A percentile compares a stretch with the other conserved stretches of the same genome.
phyloP scores from a whole-genome alignment of 2,113 vertebrate genomes.

The Carassius auratus region DNA sequence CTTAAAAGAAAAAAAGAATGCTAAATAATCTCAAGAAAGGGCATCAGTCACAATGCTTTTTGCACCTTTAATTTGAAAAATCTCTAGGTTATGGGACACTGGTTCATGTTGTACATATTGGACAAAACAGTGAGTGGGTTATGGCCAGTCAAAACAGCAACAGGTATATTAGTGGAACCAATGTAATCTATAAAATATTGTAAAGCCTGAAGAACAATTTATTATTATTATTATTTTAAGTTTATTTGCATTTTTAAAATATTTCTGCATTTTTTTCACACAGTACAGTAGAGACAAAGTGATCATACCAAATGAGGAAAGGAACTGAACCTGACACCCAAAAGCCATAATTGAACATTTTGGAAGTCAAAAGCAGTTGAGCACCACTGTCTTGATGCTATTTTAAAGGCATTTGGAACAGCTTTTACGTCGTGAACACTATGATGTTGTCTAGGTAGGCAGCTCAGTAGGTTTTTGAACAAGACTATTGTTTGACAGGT shows the following conservation, averaged over 20 bases:
- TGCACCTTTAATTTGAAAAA: too few species aligned
- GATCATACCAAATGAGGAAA: neutral
- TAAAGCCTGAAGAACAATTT: too few species aligned
- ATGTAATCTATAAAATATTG: too few species aligned
- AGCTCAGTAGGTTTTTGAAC: constrained; percentile 34
- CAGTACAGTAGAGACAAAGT: neutral
- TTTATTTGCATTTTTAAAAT: neutral
- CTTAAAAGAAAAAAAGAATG: too few species aligned
- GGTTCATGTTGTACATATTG: too few species aligned
- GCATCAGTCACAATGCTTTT: too few species aligned
- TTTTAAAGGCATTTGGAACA: neutral
- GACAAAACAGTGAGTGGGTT: too few species aligned
- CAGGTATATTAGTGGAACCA: too few species aligned
- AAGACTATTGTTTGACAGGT: constrained; percentile 58
- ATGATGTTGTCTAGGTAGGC: constrained; percentile 19
- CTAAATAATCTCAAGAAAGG: too few species aligned
- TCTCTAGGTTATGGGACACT: too few species aligned
- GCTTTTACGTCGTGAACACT: neutral
- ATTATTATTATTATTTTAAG: neutral
- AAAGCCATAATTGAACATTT: neutral
- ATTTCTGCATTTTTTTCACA: neutral
- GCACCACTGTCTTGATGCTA: neutral
- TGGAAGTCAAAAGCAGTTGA: neutral
- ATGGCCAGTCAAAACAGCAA: too few species aligned
- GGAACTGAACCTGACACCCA: neutral